Base-by-base conservation (phyloP, 1,140 invertebrate species). In the Branchinecta lindahli region DNA sequence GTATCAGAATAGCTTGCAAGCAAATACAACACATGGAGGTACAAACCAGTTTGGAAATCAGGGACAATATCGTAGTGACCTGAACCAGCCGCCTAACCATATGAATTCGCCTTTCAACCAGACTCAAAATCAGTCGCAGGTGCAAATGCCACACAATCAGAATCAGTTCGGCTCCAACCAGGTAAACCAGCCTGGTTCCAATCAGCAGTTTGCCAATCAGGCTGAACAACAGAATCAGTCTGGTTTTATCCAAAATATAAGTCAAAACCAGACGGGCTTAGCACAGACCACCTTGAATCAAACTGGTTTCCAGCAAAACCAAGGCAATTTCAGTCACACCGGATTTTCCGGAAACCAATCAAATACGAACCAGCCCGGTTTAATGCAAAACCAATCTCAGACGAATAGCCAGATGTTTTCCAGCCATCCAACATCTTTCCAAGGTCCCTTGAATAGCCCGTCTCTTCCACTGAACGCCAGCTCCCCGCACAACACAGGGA, bases 41-140 rank as follows among this genome's bases (percentile, higher is more conserved):
- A n/a, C n/a, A n/a, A 67, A 33, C 33, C 33, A 33, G 33, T 33
- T 33, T 33, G 33, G 33, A 33, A 33, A 33, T 33, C 33, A 33
- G 33, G 33, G 33, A 33, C 33, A 33, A 5, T 33, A 33, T 33
- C 33, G 5, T 33, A 33, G 33, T 33, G 52, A 69, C 66, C 33
- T 66, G 66, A 68, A 69, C 61, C 70, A 69, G 70, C 67, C 67
- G 10, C 67, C 67, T 18, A 33, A 66, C 20, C 44, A 70, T 44
- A 70, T 70, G 47, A 70, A 68, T 66, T 46, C 67, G 33, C 67
- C 69, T 18, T 69, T 47, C 33, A 70, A 72, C 15, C 21, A 52
- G 7, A 10, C 69, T 44, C 68, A 73, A 44, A 46, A 67, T 15
- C 69, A 70, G 67, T 15, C 45, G 15, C 44, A 68, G 8, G n/a